Base-by-base conservation (phyloP, 1,140 invertebrate genomes). In the Macrotrachela quadricornifera region DNA sequence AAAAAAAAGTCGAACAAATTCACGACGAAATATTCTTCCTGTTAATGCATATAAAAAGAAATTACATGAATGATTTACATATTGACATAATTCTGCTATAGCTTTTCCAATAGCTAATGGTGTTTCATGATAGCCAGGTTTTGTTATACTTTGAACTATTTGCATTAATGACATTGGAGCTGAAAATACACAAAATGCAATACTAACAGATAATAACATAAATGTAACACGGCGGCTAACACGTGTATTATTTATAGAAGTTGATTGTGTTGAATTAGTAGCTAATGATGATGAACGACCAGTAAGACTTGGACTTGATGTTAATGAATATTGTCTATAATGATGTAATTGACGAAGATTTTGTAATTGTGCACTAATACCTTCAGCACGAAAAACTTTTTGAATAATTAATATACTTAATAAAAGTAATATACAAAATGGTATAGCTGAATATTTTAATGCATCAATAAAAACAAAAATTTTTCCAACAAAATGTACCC, bases 1-100 rank as follows among this genome's bases (percentile, higher is more conserved):
- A 30, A 30, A 30, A 8, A 67, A 56, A 43, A 65, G 57, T 21
- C 59, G 51, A 6, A 58, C 49, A 9, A 68, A 59, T 51, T 67
- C 60, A 18, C 60, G 61, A 42, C 67, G 55, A 56, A 70, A 70
- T 51, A 64, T 65, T 46, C 63, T 62, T 21, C 68, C 67, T 30
- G 62, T 63, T 21, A 63, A 64, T 56, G 64, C 67, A 57, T 70
- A 70, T 15, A 70, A 57, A 51, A 68, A 66, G 56, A 70, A 70
- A 57, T 69, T 70, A 14, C 64, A 61, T 10, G 66, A 67, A 57
- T 70, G 68, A 57, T 70, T 70, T 1, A 67, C 37, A 58, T 65
- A 70, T 63, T 68, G 67, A 3, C 68, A 58, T 46, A 68, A 53
- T 44, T 64, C 60, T 1, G 61, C 58, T 16, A 64, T 57, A 0